Evolutionary conservation across 2,888 invertebrate species (phyloP).

Genomic region (Zhuqinia jingwanae): DNA sequence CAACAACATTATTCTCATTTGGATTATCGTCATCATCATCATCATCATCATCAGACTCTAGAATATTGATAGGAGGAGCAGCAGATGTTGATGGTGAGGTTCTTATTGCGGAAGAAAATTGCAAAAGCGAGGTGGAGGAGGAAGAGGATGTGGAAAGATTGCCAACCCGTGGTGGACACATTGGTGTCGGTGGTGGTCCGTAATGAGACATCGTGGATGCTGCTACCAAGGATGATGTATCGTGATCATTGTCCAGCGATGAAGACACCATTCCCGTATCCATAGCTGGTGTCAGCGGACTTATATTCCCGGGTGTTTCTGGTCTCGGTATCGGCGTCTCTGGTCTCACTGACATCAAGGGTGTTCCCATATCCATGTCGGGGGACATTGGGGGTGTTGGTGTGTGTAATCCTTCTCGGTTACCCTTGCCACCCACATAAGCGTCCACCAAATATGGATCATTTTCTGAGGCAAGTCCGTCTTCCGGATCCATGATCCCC

Average conservation of each 20-base stretch:
- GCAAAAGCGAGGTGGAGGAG: slow-evolving; percentile 52
- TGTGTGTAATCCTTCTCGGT: slow-evolving; percentile 32
- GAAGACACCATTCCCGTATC: not conserved
- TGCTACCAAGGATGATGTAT: slow-evolving; percentile 37
- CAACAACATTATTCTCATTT: not conserved
- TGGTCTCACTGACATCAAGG: slow-evolving; percentile 20
- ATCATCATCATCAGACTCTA: slow-evolving; percentile 53
- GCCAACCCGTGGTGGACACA: slow-evolving; percentile 69
- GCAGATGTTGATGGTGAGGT: slow-evolving; percentile 52
- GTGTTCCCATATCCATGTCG: not conserved
- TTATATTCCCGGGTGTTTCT: slow-evolving; percentile 47
- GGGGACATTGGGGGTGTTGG: slow-evolving; percentile 49
- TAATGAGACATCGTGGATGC: not conserved
- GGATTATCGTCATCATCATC: slow-evolving; percentile 23
- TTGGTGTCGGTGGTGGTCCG: slow-evolving; percentile 63
- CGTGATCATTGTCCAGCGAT: slow-evolving; percentile 27
- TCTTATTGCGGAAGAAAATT: slow-evolving; percentile 56
- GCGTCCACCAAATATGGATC: slow-evolving; percentile 32
- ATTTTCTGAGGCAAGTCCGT: not conserved
- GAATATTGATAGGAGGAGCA: slow-evolving; percentile 68
- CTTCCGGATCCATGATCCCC: not conserved
- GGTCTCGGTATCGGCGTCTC: slow-evolving; percentile 53
- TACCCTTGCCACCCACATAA: not conserved
- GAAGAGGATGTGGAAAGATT: slow-evolving; percentile 53
- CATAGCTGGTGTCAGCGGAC: slow-evolving; percentile 6